phyloP scores from a whole-genome alignment of 1,140 invertebrate genomes.

The Cyclina sinensis region DNA sequence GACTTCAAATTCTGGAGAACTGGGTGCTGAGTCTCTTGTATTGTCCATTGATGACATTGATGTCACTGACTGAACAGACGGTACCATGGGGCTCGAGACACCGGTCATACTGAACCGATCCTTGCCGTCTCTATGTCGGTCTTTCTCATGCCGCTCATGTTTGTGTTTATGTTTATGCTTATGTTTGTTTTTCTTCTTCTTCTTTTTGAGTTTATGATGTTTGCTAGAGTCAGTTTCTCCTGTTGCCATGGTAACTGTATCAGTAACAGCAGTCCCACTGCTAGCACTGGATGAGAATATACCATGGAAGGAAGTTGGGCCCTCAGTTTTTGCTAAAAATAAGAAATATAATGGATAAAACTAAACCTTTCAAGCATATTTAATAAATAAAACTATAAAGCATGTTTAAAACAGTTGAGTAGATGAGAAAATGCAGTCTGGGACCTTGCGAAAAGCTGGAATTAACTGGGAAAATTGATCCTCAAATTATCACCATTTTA shows the following conservation, averaged over 20 bases:
- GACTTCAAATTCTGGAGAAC: slow-evolving; percentile 82
- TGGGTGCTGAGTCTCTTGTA: slow-evolving; percentile 69
- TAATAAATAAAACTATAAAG: too few relatives aligned
- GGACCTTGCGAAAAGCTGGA: too few relatives aligned
- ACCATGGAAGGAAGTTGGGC: slow-evolving; percentile 71
- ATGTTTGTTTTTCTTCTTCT: slow-evolving; percentile 89
- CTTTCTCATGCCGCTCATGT: slow-evolving; percentile 81
- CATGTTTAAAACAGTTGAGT: too few relatives aligned
- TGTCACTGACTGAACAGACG: slow-evolving; percentile 53
- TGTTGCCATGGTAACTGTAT: not conserved
- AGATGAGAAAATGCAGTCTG: too few relatives aligned
- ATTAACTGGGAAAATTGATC: too few relatives aligned
- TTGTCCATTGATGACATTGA: slow-evolving; percentile 68
- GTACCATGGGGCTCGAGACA: slow-evolving; percentile 66
- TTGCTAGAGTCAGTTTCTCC: slow-evolving; percentile 10
- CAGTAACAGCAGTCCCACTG: not conserved
- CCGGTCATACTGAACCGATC: slow-evolving; percentile 65
- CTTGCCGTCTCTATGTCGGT: slow-evolving; percentile 65
- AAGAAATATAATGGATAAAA: too few relatives aligned
- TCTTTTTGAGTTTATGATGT: slow-evolving; percentile 86
- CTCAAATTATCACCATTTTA: too few relatives aligned
- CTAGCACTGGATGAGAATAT: slow-evolving; percentile 51
- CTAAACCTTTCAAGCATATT: too few relatives aligned
- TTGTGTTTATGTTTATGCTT: slow-evolving; percentile 87
- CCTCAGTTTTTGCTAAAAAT: slow-evolving; percentile 18